Base-by-base conservation (phyloP, 2,113 vertebrate genomes). In the Vicugna pacos region DNA sequence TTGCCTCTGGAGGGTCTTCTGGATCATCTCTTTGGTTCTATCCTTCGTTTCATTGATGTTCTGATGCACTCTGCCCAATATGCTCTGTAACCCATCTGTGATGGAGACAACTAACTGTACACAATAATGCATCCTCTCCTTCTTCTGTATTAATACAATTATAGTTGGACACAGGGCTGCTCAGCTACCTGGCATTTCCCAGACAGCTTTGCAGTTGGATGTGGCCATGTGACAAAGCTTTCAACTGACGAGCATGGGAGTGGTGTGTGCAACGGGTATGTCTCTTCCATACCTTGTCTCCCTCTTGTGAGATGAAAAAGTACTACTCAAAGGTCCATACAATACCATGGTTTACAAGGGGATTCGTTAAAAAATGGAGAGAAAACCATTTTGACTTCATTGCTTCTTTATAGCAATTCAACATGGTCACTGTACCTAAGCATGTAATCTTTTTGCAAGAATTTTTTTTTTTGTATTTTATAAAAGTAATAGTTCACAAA, bases 401-500 rank as follows among this genome's bases (percentile, higher is more conserved):
- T 42, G 38, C 38, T 42, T 20, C 32, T 50, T 64, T 26, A 24
- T 13, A 76, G 12, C 30, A 70, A 48, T 50, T 93, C 22, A 69
- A 35, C 58, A 1, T 19, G 5, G 19, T 80, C 35, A 85, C 6
- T 11, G 6, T 81, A 19, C 26, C 42, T 2, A n/a, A 94, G 46
- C 3, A 19, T 12, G 13, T 24, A 58, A 79, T 72, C 13, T 56
- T 65, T 52, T 75, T 94, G 32, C 16, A 67, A 52, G 38, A 38
- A 8, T 69, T 52, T 72, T 20, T 54, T 54, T 79, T 58, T 26
- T 35, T 17, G 2, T 65, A 22, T 92, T 92, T 94, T 79, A 26
- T n/a, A 86, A 94, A 90, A n/a, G 50, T 35, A 82, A 77, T 60
- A 17, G n/a, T 48, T 93, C 20, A 54, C 42, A 72, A 77, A 84